Base-by-base conservation (phyloP, 2,113 vertebrate species). In the Murina feae region DNA sequence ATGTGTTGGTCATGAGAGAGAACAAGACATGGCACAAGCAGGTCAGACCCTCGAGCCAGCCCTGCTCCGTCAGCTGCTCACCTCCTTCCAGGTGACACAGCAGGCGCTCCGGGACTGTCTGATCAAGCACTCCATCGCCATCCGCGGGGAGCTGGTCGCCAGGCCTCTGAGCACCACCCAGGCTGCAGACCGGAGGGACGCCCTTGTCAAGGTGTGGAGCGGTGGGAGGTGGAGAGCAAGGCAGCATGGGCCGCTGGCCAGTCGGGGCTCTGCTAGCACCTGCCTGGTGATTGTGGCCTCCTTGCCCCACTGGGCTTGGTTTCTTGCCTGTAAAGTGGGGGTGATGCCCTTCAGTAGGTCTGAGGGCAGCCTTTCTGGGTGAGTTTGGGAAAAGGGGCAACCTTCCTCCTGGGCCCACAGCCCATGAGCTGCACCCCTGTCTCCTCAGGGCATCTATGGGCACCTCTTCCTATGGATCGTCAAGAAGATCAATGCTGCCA, bases 401-500 rank as follows among this genome's bases (percentile, higher is more conserved):
- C 71, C 71, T 81, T 79, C 68, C 68, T 49, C 35, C 76, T 65
- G 12, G 68, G 42, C 28, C 11, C 13, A 68, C 58, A 76, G 55
- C 53, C 5, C 17, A n/a, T n/a, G 32, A 30, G 14, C 7, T 58
- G 42, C n/a, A 14, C 11, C 37, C 2, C n/a, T 85, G 5, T 95
- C 82, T 79, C 65, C 96, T 35, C 97, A 99, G 99, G 99, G 98
- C 49, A 99, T 99, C 94, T 99, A 99, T 68, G 99, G 99, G 32
- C 98, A 95, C 78, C 97, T 99, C 93, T 99, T 99, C 97, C 97
- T 99, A 79, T 99, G 99, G 99, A 98, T 99, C 1, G 99, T 99
- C 94, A 98, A 98, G 80, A 99, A 99, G 98, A 99, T 99, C 94
- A 99, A 99, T 85, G 85, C 96, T 11, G 99, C 98, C 5, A 98